A percentile compares a stretch with the other conserved stretches of the same genome.
Evolutionary conservation across 2,113 vertebrate species (phyloP).

Genomic region (Entomyzon cyanotis): DNA sequence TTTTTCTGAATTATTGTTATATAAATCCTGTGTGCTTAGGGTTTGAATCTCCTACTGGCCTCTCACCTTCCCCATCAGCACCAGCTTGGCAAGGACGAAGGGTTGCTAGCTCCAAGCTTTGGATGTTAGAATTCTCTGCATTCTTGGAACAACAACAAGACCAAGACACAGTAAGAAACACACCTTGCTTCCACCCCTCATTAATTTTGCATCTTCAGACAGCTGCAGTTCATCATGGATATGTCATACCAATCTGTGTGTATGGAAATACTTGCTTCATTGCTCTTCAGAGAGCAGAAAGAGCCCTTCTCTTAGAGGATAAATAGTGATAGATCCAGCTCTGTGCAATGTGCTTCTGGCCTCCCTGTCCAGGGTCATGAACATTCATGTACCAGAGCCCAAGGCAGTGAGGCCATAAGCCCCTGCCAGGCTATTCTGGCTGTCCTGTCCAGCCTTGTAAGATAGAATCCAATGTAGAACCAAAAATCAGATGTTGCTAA

Average conservation of each 20-base stretch:
- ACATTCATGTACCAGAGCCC: not conserved
- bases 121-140: constrained; percentile 94
- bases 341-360: not conserved
- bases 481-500: not conserved
- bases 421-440: not conserved
- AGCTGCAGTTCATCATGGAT: not conserved
- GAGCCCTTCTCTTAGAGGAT: not conserved
- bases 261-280: not conserved
- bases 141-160: constrained; percentile 94
- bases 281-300: not conserved
- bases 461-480: not conserved
- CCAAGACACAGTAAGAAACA: constrained; percentile 85
- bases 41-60: constrained; percentile 84
- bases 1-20: not conserved
- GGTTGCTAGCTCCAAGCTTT: constrained; percentile 90
- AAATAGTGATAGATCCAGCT: not conserved
- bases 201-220: not conserved
- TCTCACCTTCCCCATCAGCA: constrained; percentile 80
- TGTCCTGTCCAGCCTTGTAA: not conserved
- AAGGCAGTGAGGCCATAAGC: not conserved
- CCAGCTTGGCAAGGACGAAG: constrained; percentile 91
- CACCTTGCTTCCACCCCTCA: not conserved
- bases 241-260: not conserved
- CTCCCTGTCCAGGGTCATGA: not conserved
- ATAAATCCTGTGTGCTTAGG: constrained; percentile 68